Base-by-base conservation (phyloP, 2,113 vertebrate species). In the Lophochroa leadbeateri region DNA sequence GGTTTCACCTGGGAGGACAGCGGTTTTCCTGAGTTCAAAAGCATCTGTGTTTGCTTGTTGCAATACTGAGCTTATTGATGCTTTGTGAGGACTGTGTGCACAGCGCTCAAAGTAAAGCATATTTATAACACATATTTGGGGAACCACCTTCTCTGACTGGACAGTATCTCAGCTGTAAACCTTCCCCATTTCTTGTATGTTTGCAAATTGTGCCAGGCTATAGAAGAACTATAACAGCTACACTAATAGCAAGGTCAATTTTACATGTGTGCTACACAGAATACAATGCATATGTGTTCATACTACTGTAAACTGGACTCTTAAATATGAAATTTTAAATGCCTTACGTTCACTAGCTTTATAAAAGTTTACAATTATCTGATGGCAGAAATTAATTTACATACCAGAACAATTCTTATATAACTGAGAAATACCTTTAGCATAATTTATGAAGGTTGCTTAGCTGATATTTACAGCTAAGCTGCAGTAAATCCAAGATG, bases 371-470 rank as follows among this genome's bases (percentile, higher is more conserved):
- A 63, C 52, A 57, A 75, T 44, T 27, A 44, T 43, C 37, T 75
- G 75, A 60, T 76, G 72, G 74, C 44, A 88, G 67, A 39, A 52
- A 70, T 14, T 63, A 3, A 68, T 77, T 72, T 86, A 55, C 13
- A 9, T 8, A 37, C 20, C 88, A 63, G 49, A 71, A 89, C 63
- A 78, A 82, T 83, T 82, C 53, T 79, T 94, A 55, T 46, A 67
- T 70, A 94, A 84, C 33, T 46, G 63, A 92, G 70, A 78, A 92
- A 86, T 53, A 65, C 93, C 92, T 92, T 90, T 88, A 92, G 90
- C 92, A 96, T 95, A 90, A 97, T 95, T 92, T 93, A 90, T 85
- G 82, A 87, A 71, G 67, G 82, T 58, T 95, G 89, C 67, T 94
- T 87, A 83, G 75, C 63, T 93, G 92, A 76, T 94, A 82, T 94